Evolutionary conservation across 2,113 vertebrate species (phyloP), one percentile per base, ranked within the genome.

Genomic region (Hypomesus transpacificus): DNA sequence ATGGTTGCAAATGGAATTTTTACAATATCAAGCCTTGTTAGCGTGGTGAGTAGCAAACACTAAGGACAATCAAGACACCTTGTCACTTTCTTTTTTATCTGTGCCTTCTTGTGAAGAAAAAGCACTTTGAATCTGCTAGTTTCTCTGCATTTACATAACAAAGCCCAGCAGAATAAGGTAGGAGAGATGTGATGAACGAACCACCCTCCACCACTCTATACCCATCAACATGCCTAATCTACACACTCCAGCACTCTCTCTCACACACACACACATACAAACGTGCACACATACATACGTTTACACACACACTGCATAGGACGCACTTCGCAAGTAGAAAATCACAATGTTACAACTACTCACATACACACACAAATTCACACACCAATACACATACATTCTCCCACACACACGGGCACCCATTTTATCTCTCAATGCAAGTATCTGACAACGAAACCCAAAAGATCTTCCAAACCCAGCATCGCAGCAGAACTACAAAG

Each of bases 141-240:
- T 96, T 94, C 90, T 89, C 66, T 46, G 88, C 93, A 97, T 98
- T 98, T 95, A 94, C 96, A 98, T 98, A 96, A 98, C 95, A 98
- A 98, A 98, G 96, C 94, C 93, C 90, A 87, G 90, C 92, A 95
- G 94, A 94, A 94, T 94, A 93, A 95, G 92, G 92, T 93, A 93
- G 31, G 31, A 34, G 31, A 1, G 31, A 34, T 34, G 93, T 93
- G 93, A 94, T 94, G 94, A 94, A 94, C 93, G 94, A 95, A 94
- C 92, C 82, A 80, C 82, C 81, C 78, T 78, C 68, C 77, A 71
- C 83, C 64, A 65, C 79, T 80, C 79, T 73, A 86, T 85, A 83
- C 75, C 75, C 83, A 86, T 87, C 85, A 88, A 87, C 85, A 87
- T 80, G 75, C 78, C 81, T 78, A 73, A 75, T 58, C 78, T 69